A percentile compares a stretch with the other conserved stretches of the same genome.
Evolutionary conservation across 1,140 invertebrate genomes (phyloP).

Genomic region (Psix sp.): DNA sequence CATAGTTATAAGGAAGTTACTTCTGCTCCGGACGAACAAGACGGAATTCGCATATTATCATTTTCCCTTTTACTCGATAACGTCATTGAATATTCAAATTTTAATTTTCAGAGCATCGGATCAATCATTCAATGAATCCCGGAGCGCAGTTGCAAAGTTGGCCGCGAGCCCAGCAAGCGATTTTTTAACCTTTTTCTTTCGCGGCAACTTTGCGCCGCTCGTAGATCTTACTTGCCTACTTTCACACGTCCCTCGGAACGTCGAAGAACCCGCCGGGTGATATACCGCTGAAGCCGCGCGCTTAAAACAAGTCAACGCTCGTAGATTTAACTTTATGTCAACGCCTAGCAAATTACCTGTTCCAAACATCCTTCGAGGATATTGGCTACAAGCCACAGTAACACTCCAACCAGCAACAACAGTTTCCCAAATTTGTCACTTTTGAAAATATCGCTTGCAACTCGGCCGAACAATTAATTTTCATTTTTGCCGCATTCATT

Average conservation of each 20-base stretch:
- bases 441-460: slow-evolving; percentile 37
- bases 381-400: slow-evolving; percentile 58
- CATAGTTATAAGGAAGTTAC: slow-evolving; percentile 56
- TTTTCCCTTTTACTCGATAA: slow-evolving; percentile 32
- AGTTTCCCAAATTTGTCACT: slow-evolving; percentile 56
- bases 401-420: slow-evolving; percentile 33
- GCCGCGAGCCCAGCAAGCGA: slow-evolving; percentile 7
- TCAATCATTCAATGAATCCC: slow-evolving; percentile 50
- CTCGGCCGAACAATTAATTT: slow-evolving; percentile 44
- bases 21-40: slow-evolving; percentile 45
- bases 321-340: slow-evolving; percentile 62
- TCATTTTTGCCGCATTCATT: slow-evolving; percentile 9
- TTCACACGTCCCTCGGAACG: slow-evolving; percentile 54
- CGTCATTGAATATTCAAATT: slow-evolving; percentile 53
- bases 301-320: slow-evolving; percentile 59
- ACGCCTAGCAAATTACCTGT: slow-evolving; percentile 60
- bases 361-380: slow-evolving; percentile 59
- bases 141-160: slow-evolving; percentile 19
- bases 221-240: slow-evolving; percentile 61
- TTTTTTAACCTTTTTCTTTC: slow-evolving; percentile 44
- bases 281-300: slow-evolving; percentile 53
- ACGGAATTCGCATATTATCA: slow-evolving; percentile 50
- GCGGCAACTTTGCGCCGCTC: slow-evolving; percentile 36
- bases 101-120: slow-evolving; percentile 39
- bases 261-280: slow-evolving; percentile 56